A percentile compares a stretch with the other conserved stretches of the same genome.
Evolutionary conservation across 2,797 vertebrate species (phyloP).

Genomic region (Podargus strigoides): DNA sequence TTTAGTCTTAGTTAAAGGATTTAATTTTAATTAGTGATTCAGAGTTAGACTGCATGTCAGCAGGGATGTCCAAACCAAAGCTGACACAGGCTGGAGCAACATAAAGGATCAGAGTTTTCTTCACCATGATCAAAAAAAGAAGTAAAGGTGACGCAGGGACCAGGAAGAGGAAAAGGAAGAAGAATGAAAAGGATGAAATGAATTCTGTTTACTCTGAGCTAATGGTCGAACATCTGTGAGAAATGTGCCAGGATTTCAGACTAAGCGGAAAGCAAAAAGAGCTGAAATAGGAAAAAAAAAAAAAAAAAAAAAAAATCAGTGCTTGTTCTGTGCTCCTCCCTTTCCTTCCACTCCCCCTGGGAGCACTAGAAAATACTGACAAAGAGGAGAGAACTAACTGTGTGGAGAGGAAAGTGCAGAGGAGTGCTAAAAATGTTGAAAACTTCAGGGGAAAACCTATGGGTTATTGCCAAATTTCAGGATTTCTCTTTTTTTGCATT

Average conservation of each 20-base stretch:
- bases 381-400: conserved; percentile 18
- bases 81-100: neutral
- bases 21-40: neutral
- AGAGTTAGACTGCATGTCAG: neutral
- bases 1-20: neutral
- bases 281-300: neutral
- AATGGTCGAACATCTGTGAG: neutral
- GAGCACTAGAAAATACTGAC: neutral
- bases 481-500: neutral
- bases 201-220: conserved; percentile 30
- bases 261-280: neutral
- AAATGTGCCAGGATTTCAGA: conserved; percentile 1
- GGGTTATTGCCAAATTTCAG: neutral
- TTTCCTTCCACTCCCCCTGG: conserved; percentile 21
- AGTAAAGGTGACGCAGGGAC: neutral
- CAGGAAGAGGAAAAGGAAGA: conserved; percentile 34
- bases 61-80: neutral
- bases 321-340: neutral
- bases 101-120: neutral
- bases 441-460: neutral
- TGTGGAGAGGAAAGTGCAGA: neutral
- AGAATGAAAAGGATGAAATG: neutral
- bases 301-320: neutral
- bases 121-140: neutral
- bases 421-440: neutral